A percentile compares a stretch with the other conserved stretches of the same genome.
Evolutionary conservation across 2,888 invertebrate species (phyloP).

Genomic region (Eristalinus aeneus): DNA sequence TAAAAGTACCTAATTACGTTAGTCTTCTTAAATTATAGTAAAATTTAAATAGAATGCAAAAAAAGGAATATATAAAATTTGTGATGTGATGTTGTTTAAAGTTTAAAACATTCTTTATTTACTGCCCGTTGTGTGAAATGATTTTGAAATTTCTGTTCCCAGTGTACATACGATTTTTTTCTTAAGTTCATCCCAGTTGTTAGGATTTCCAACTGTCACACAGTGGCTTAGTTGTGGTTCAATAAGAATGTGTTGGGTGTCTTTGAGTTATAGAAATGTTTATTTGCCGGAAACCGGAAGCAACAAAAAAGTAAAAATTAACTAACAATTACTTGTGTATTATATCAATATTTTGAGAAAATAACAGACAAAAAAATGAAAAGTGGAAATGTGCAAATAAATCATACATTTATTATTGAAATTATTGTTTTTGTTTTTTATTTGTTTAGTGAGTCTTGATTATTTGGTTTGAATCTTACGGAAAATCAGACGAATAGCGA

Average conservation of each 20-base stretch:
- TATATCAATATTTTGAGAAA: constrained; percentile 52
- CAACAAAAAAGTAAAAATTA: constrained; percentile 10
- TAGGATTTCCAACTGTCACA: neutral
- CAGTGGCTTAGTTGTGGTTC: neutral
- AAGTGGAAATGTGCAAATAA: constrained; percentile 62
- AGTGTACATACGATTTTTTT: constrained; percentile 39
- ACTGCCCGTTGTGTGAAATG: constrained; percentile 1
- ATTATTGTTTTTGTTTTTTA: neutral
- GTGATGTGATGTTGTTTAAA: constrained; percentile 59
- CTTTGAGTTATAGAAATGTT: constrained; percentile 6
- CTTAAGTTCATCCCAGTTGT: neutral
- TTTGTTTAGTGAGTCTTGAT: too few species aligned
- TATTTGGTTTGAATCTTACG: too few species aligned
- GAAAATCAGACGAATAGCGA: too few species aligned
- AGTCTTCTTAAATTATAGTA: constrained; percentile 53
- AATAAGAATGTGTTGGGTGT: neutral
- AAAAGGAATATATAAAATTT: constrained; percentile 9
- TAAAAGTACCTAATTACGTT: constrained; percentile 68
- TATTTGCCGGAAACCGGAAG: constrained; percentile 6
- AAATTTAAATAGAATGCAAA: constrained; percentile 11
- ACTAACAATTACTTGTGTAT: constrained; percentile 54
- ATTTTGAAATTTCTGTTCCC: constrained; percentile 7
- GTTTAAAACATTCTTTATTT: constrained; percentile 11
- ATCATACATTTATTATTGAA: constrained; percentile 68
- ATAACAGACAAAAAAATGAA: constrained; percentile 10